Evolutionary conservation across 2,797 vertebrate species (phyloP).

Genomic region (Avahi laniger): DNA sequence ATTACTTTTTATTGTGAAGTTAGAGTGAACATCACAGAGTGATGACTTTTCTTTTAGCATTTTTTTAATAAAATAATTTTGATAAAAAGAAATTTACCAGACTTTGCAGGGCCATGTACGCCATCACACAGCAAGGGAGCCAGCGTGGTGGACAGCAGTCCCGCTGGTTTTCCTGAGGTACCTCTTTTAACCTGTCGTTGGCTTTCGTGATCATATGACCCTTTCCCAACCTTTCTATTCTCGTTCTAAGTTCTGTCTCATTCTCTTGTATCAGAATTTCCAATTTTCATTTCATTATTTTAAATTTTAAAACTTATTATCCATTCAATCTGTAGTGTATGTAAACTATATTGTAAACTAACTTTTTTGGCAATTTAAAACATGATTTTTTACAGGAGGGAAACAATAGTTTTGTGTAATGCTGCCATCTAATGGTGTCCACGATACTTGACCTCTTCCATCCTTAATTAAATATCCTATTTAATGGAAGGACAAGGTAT

Average conservation of each 20-base stretch:
- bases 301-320: background rate
- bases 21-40: background rate
- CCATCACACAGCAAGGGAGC: background rate
- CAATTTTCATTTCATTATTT: background rate
- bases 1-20: slow-evolving; percentile 24
- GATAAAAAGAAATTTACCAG: background rate
- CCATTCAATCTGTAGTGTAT: background rate
- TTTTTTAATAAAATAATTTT: background rate
- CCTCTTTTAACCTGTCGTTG: background rate
- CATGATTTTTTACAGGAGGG: background rate
- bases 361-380: background rate
- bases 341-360: background rate
- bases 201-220: background rate
- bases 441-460: background rate
- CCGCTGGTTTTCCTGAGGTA: background rate
- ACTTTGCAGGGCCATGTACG: background rate
- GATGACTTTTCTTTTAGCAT: background rate
- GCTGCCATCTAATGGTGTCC: slow-evolving; percentile 84
- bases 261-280: background rate
- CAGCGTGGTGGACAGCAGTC: background rate
- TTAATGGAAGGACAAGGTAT: background rate
- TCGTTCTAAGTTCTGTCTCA: background rate
- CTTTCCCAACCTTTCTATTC: background rate
- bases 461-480: background rate
- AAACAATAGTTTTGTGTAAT: slow-evolving; percentile 73